Conservation (phyloP, 2,797 vertebrate species). For the Borostomias antarcticus region DNA sequence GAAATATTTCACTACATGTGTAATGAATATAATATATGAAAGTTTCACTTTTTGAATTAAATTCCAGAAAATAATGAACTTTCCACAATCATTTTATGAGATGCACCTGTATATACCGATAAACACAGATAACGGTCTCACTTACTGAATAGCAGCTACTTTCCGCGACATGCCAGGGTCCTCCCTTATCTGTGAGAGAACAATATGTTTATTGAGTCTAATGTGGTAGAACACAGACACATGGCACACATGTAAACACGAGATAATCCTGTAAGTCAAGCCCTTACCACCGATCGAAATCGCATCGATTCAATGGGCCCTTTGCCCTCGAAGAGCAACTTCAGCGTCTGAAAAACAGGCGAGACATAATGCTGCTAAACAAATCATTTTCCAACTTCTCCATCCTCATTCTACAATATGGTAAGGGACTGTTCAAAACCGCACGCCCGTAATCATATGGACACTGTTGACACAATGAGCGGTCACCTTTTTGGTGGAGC, state of each 20-base stretch:
- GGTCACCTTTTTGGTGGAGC: constrained; percentile 82
- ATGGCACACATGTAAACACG: accelerated
- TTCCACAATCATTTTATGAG: too few species aligned
- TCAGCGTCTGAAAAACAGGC: constrained; percentile 73
- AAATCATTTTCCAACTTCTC: too few species aligned
- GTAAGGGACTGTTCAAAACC: not conserved
- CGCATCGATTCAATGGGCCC: constrained; percentile 88
- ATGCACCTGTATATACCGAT: too few species aligned
- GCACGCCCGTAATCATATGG: too few species aligned
- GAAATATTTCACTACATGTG: too few species aligned
- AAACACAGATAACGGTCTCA: not conserved
- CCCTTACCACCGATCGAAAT: constrained; percentile 90
- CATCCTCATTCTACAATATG: not conserved
- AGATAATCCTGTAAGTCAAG: not conserved
- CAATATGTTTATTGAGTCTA: constrained; percentile 5
- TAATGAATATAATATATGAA: too few species aligned
- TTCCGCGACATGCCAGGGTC: constrained; percentile 84
- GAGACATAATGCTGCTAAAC: not conserved
- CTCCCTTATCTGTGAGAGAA: constrained; percentile 82
- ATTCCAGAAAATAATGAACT: too few species aligned
- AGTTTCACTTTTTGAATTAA: too few species aligned
- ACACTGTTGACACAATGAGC: too few species aligned
- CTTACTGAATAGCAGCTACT: constrained; percentile 88
- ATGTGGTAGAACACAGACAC: not conserved
- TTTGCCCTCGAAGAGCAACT: constrained; percentile 81